Conservation (phyloP, 2,888 invertebrate species). For the Neria commutata region DNA sequence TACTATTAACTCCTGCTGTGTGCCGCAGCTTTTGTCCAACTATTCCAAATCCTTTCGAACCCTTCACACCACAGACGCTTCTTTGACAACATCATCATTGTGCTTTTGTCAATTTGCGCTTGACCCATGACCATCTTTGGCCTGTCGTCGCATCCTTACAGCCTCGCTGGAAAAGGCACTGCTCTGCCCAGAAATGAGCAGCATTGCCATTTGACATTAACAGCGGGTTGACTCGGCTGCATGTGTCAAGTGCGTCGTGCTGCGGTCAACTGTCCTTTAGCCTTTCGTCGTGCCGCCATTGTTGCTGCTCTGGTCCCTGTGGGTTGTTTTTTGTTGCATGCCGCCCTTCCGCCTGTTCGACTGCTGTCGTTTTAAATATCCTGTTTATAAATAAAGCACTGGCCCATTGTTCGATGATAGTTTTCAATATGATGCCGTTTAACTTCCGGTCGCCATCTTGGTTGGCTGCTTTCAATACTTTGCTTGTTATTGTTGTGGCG, state of each 20-base stretch:
- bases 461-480: not conserved
- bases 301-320: not conserved
- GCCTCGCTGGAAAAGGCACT: not conserved
- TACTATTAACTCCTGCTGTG: slow-evolving; percentile 4
- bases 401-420: not conserved
- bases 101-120: slow-evolving; percentile 19
- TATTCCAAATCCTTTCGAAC: too few relatives aligned
- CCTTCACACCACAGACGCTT: too few relatives aligned
- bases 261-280: not conserved
- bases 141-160: too few relatives aligned
- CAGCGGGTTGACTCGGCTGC: too few relatives aligned
- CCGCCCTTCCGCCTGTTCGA: not conserved
- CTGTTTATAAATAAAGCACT: slow-evolving; percentile 5
- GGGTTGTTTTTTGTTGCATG: not conserved
- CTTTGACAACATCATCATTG: too few relatives aligned
- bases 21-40: too few relatives aligned
- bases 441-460: not conserved
- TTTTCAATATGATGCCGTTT: not conserved
- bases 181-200: not conserved
- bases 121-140: slow-evolving; percentile 29
- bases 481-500: not conserved
- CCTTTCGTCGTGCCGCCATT: not conserved
- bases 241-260: not conserved
- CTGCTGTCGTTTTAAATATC: not conserved
- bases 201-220: slow-evolving; percentile 3